phyloP scores from a whole-genome alignment of 2,113 vertebrate species.

The Cercopithecus mona region DNA sequence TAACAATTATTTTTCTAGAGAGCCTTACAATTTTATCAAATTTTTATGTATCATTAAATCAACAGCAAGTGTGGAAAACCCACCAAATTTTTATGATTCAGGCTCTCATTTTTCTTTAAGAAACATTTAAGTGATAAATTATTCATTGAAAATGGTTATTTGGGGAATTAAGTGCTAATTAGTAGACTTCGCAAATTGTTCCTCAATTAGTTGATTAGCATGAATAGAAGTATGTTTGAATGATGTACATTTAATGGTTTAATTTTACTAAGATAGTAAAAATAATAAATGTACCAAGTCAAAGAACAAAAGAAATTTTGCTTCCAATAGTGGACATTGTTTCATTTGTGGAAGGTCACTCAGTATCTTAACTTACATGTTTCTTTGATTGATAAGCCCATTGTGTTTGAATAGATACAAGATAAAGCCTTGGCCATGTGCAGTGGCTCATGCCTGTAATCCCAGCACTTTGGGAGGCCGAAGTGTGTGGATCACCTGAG shows the following conservation, averaged over 20 bases:
- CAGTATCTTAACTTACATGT: background rate
- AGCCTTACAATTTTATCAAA: background rate
- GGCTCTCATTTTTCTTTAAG: background rate
- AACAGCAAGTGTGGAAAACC: background rate
- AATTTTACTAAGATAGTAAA: conserved; percentile 67
- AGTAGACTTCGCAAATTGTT: conserved; percentile 41
- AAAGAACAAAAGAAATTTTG: conserved; percentile 67
- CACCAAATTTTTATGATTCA: background rate
- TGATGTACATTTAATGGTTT: conserved; percentile 75
- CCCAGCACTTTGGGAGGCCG: too few relatives aligned
- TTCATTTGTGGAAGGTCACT: background rate
- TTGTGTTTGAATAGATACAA: background rate
- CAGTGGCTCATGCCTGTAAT: too few relatives aligned
- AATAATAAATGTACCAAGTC: conserved; percentile 68
- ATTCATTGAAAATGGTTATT: conserved; percentile 37
- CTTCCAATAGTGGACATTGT: background rate
- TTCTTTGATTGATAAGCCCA: background rate
- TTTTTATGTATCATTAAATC: background rate
- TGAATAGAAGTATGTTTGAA: conserved; percentile 66
- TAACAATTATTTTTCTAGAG: conserved; percentile 9
- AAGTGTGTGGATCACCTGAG: too few relatives aligned
- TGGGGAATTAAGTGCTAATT: conserved; percentile 45
- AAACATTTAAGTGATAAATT: conserved; percentile 25
- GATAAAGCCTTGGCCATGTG: fast-evolving
- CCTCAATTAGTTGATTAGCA: conserved; percentile 69